These are phyloP conservation scores for Etheostoma spectabile DNA, from an alignment of 2,113 vertebrate species.

Conservation along the genomic window DNA sequence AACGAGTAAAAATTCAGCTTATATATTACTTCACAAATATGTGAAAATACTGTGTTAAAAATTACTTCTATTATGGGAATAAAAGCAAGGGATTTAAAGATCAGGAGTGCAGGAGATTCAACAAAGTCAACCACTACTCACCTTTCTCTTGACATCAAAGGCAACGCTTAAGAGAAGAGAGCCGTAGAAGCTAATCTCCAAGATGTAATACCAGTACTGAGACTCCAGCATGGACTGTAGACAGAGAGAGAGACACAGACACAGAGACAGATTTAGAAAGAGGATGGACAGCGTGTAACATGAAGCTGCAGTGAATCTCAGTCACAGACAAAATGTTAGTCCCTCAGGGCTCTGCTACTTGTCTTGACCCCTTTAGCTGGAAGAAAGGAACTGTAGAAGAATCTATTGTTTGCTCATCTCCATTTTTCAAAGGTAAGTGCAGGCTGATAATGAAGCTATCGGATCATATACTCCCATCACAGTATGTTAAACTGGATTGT, in stretches of 20 bases:
- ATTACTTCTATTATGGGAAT: neutral
- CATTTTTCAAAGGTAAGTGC: neutral
- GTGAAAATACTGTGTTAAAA: neutral
- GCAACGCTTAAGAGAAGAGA: conserved; percentile 92
- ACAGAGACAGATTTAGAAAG: conserved; percentile 25
- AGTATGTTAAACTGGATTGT: neutral
- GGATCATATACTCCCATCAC: neutral
- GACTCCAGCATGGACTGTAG: conserved; percentile 90
- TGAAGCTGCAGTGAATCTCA: conserved; percentile 24
- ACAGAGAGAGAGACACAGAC: conserved; percentile 40
- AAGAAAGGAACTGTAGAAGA: conserved; percentile 7
- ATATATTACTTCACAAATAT: neutral
- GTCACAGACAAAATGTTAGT: conserved; percentile 9
- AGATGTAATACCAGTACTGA: conserved; percentile 97
- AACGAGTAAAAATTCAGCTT: too few species aligned
- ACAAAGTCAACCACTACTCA: conserved; percentile 64
- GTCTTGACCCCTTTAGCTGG: neutral
- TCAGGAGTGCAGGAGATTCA: neutral
- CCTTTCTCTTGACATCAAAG: conserved; percentile 94
- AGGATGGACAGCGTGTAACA: conserved; percentile 26
- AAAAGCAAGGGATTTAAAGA: neutral
- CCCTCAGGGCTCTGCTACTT: conserved; percentile 10
- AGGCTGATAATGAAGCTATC: neutral
- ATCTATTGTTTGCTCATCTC: neutral
- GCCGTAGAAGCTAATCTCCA: conserved; percentile 94